Conservation (phyloP, 2,888 invertebrate species). For the Petrolisthes cinctipes region DNA sequence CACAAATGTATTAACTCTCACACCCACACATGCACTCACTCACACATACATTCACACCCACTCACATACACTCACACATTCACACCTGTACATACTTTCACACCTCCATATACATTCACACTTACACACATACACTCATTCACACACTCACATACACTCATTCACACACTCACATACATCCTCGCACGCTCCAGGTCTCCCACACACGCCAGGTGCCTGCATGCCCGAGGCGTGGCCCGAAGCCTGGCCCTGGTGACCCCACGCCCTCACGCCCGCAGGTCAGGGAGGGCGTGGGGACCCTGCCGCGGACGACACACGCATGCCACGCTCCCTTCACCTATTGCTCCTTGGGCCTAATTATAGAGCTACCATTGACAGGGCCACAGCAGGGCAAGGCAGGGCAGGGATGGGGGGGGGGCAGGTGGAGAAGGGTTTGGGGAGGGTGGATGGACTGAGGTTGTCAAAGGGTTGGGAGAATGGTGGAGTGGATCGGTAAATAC, state of each 20-base stretch:
- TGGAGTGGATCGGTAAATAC: not conserved
- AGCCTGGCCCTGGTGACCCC: constrained; percentile 27
- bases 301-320: constrained; percentile 43
- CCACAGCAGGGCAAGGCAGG: not conserved
- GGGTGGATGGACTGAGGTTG: not conserved
- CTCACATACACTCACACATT: constrained; percentile 14
- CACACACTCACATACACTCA: constrained; percentile 1
- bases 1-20: not conserved
- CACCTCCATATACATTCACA: constrained; percentile 1
- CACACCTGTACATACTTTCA: constrained; percentile 9
- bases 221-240: constrained; percentile 30
- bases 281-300: constrained; percentile 29
- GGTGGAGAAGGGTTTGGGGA: not conserved
- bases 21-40: constrained; percentile 3
- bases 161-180: constrained; percentile 5
- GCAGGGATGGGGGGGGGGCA: not conserved
- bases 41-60: constrained; percentile 17
- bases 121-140: not conserved
- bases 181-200: constrained; percentile 27
- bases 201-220: constrained; percentile 46
- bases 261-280: constrained; percentile 25
- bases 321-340: constrained; percentile 27
- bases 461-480: not conserved
- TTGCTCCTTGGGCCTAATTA: constrained; percentile 40
- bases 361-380: constrained; percentile 8